Conservation (phyloP, 1,140 invertebrate genomes). For the Drosophila nigrodunni region DNA sequence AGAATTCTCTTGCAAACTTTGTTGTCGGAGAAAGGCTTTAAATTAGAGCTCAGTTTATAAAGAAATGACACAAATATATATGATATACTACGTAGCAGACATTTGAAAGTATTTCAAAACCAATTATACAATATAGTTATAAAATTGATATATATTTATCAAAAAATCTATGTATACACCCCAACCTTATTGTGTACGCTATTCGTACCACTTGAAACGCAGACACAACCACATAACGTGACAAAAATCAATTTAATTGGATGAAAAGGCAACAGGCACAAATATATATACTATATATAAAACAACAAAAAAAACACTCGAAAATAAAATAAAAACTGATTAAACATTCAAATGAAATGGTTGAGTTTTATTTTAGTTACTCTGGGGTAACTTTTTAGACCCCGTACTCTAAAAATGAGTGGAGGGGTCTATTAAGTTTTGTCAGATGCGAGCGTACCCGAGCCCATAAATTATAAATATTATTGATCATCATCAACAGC, state of each 20-base stretch:
- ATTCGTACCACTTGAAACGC: constrained; percentile 62
- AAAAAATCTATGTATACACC: constrained; percentile 74
- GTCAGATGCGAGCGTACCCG: too few species aligned
- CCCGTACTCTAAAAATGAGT: too few species aligned
- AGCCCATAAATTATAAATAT: too few species aligned
- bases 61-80: constrained; percentile 34
- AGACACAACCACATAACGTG: constrained; percentile 54
- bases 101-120: constrained; percentile 75
- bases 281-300: constrained; percentile 35
- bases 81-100: constrained; percentile 38
- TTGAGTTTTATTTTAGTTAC: neutral
- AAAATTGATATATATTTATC: constrained; percentile 52
- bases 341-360: constrained; percentile 44
- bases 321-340: constrained; percentile 68
- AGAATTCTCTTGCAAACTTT: constrained; percentile 28
- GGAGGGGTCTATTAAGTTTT: too few species aligned
- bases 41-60: constrained; percentile 24
- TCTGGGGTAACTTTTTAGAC: too few species aligned
- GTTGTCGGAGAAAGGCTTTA: constrained; percentile 25
- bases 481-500: too few species aligned
- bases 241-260: constrained; percentile 79
- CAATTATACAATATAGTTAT: constrained; percentile 72
- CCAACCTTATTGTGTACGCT: constrained; percentile 65
- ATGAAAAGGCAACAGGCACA: constrained; percentile 63
- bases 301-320: constrained; percentile 37